Conservation (phyloP, 2,113 vertebrate genomes). For the Struthio camelus region DNA sequence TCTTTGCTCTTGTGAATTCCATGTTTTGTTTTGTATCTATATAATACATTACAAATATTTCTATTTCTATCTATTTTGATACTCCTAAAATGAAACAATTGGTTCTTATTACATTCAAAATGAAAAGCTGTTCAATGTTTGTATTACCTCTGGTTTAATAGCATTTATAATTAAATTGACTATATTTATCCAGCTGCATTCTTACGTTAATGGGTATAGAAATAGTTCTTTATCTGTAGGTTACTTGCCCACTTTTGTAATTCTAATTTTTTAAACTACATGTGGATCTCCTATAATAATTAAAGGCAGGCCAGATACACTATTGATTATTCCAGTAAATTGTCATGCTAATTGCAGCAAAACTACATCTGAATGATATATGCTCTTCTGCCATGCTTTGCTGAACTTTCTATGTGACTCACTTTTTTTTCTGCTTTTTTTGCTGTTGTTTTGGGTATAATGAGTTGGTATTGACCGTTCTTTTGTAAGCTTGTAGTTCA, state of each 20-base stretch:
- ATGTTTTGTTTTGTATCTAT: not conserved
- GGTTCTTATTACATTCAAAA: not conserved
- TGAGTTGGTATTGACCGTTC: not conserved
- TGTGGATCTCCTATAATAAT: not conserved
- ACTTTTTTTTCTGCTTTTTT: not conserved
- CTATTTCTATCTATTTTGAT: not conserved
- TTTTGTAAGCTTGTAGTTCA: not conserved
- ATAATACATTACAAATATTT: not conserved
- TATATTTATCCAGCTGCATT: not conserved
- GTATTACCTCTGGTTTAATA: not conserved
- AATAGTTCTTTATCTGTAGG: not conserved
- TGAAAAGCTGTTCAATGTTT: not conserved
- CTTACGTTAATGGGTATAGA: not conserved
- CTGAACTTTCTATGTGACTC: not conserved
- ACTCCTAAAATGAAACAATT: not conserved
- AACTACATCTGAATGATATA: not conserved
- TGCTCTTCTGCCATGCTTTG: not conserved
- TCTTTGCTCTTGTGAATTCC: not conserved
- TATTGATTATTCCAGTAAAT: not conserved
- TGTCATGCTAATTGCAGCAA: not conserved
- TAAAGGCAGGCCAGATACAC: not conserved
- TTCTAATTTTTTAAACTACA: not conserved
- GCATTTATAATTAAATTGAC: not conserved
- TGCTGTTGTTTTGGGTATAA: not conserved
- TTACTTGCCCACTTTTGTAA: not conserved